Evolutionary conservation across 2,888 invertebrate species (phyloP).

Genomic region (Rotaria macrura): DNA sequence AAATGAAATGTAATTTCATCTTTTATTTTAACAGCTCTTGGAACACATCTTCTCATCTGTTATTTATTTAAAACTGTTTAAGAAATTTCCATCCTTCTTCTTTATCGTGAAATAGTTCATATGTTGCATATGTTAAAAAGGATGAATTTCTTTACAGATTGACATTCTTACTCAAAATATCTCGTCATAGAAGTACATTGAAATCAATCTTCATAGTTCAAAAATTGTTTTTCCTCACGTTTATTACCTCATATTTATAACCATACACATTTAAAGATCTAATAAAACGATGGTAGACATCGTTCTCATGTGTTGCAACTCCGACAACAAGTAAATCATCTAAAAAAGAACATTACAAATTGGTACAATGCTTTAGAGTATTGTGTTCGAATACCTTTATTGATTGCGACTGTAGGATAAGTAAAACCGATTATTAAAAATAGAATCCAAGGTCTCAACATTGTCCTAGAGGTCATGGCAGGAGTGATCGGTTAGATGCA

Average conservation of each 20-base stretch:
- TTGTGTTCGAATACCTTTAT: background rate
- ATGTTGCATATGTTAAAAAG: too few relatives aligned
- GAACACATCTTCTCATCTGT: too few relatives aligned
- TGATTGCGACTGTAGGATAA: background rate
- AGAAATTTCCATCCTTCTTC: too few relatives aligned
- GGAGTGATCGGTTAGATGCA: background rate
- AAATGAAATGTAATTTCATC: too few relatives aligned
- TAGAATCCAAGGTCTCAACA: background rate
- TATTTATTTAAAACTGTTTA: too few relatives aligned
- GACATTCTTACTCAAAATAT: too few relatives aligned
- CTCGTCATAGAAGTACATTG: too few relatives aligned
- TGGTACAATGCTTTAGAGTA: background rate
- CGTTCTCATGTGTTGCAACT: slow-evolving; percentile 80
- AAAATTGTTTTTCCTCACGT: too few relatives aligned
- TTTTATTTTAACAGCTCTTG: too few relatives aligned
- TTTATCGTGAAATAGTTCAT: too few relatives aligned
- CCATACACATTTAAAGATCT: slow-evolving; percentile 64
- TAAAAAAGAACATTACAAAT: background rate
- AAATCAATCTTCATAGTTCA: too few relatives aligned
- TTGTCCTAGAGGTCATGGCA: background rate
- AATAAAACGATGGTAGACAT: slow-evolving; percentile 73
- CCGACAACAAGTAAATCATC: slow-evolving; percentile 58
- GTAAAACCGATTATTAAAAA: background rate
- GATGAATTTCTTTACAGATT: too few relatives aligned
- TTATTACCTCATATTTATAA: slow-evolving; percentile 44